A percentile compares a stretch with the other conserved stretches of the same genome.
Evolutionary conservation across 2,113 vertebrate species (phyloP).

Genomic region (Cyanoramphus novaezelandiae): DNA sequence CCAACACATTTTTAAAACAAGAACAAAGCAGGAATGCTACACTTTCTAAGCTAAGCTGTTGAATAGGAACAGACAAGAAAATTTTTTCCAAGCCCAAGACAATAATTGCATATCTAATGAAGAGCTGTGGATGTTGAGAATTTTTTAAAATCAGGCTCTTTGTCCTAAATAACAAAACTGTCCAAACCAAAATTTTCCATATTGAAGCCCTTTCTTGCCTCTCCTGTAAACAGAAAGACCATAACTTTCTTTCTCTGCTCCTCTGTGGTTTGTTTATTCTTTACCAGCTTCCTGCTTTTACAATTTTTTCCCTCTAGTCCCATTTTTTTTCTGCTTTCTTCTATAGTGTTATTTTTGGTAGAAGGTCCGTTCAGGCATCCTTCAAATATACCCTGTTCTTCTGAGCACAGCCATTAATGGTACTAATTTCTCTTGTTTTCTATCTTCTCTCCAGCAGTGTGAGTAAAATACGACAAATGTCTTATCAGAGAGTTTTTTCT

Average conservation of each 20-base stretch:
- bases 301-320: background rate
- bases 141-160: background rate
- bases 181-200: background rate
- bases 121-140: background rate
- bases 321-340: background rate
- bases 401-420: background rate
- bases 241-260: background rate
- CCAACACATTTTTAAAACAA: background rate
- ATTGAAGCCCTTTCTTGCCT: background rate
- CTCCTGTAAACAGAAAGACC: background rate
- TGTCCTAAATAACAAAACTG: background rate
- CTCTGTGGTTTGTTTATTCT: background rate
- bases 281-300: background rate
- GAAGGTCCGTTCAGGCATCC: background rate
- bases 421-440: background rate
- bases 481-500: background rate
- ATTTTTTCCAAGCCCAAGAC: background rate
- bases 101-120: background rate
- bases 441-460: background rate
- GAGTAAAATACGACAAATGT: background rate
- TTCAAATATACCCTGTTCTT: background rate
- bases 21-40: background rate
- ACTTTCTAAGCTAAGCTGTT: background rate
- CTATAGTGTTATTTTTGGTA: rapidly evolving
- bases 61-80: background rate